Evolutionary conservation across 2,113 vertebrate genomes (phyloP).

Genomic region (Chauna torquata): DNA sequence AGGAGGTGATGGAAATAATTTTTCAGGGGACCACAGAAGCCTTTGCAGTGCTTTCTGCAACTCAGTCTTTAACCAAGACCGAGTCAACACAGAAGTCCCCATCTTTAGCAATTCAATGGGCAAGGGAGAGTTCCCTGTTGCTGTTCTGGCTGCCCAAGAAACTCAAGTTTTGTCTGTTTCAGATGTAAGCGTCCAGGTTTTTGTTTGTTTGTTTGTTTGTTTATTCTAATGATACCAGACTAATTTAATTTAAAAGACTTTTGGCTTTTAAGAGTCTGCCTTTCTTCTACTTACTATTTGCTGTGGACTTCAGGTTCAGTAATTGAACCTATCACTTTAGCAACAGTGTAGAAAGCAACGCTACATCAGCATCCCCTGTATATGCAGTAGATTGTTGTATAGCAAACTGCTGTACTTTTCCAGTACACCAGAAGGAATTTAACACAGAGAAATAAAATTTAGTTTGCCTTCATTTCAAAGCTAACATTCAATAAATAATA

Average conservation of each 20-base stretch:
- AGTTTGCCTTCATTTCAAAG: background rate
- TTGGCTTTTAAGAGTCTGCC: background rate
- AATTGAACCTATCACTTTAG: background rate
- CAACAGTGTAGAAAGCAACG: fast-evolving
- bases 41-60: background rate
- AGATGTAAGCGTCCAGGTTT: fast-evolving
- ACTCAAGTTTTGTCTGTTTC: background rate
- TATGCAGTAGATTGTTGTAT: background rate
- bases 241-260: background rate
- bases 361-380: background rate
- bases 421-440: background rate
- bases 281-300: background rate
- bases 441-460: background rate
- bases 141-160: background rate
- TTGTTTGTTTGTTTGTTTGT: background rate
- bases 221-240: background rate
- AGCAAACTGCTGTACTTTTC: background rate
- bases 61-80: background rate
- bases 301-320: background rate
- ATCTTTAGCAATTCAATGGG: background rate
- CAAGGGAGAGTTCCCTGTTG: background rate
- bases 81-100: background rate
- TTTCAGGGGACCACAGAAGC: background rate
- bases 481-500: background rate
- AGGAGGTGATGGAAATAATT: background rate